Base-by-base conservation (phyloP, 2,797 vertebrate genomes). In the Notolabrus celidotus region DNA sequence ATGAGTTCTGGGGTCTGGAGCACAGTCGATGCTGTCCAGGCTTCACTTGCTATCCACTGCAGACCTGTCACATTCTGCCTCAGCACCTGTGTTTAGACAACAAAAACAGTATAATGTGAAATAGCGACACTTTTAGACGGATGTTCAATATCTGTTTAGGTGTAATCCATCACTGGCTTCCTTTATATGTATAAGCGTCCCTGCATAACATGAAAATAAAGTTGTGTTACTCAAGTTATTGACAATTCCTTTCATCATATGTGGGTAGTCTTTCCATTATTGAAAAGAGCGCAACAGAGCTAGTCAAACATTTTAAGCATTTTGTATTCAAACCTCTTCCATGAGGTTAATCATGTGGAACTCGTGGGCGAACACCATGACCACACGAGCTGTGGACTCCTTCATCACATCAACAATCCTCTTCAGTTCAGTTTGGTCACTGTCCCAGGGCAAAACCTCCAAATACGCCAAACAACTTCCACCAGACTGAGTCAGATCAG, bases 11-110 rank as follows among this genome's bases (percentile, higher is more conserved):
- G 58, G 1, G 76, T 89, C 5, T 86, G 82, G 16, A 92, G 81
- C 2, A 84, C 80, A 10, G 74, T n/a, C 5, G 79, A 62, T n/a
- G 71, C 23, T 51, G 83, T 62, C 87, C 77, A 90, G 10, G 83
- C 65, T 75, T 89, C 87, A 62, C 86, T 87, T 2, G 83, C 83
- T 16, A 90, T 61, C 84, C 89, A 90, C 71, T 89, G 88, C 20
- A 29, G 60, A 10, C 79, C 84, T 12, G 64, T 87, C n/a, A 89
- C 73, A 45, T 89, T 83, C 63, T 91, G 89, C 49, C 22, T 66
- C 4, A 74, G 33, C 7, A 92, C 82, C 80, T 93, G 51, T 33
- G 14, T 47, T 83, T 23, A 34, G 8, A 1, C 71, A 46, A 10
- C 3, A 36, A 3, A 36, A 12, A 36, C n/a, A n/a, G n/a, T n/a